These are phyloP conservation scores for Xiphophorus maculatus DNA, from an alignment of 2,113 vertebrate genomes.

Conservation along the genomic window DNA sequence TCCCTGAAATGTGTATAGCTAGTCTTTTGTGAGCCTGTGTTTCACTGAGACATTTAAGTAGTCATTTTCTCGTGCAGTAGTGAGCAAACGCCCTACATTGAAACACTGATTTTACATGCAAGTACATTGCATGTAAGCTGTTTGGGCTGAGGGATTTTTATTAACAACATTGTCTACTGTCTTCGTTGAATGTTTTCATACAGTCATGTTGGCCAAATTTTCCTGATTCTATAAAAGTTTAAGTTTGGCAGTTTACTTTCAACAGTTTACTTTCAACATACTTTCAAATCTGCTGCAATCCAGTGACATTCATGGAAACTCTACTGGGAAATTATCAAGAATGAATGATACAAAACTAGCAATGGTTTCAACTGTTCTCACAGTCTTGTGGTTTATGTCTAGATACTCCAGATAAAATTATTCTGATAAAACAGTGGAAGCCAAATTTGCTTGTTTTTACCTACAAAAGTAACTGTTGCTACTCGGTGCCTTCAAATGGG, in stretches of 20 bases:
- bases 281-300: too few species aligned
- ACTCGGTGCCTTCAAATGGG: too few species aligned
- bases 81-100: slow-evolving; percentile 43
- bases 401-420: not conserved
- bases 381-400: too few species aligned
- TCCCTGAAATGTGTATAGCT: slow-evolving; percentile 65
- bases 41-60: slow-evolving; percentile 56
- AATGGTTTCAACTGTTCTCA: too few species aligned
- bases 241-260: too few species aligned
- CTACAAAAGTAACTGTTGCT: not conserved
- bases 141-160: slow-evolving; percentile 62
- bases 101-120: slow-evolving; percentile 29
- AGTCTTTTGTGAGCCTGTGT: slow-evolving; percentile 53
- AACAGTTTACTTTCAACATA: too few species aligned
- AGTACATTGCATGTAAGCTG: slow-evolving; percentile 64
- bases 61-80: slow-evolving; percentile 49
- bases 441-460: not conserved
- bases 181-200: slow-evolving; percentile 49
- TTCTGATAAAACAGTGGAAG: not conserved
- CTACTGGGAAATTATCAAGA: too few species aligned
- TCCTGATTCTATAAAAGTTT: too few species aligned
- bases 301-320: too few species aligned
- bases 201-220: not conserved
- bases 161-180: slow-evolving; percentile 57
- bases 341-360: too few species aligned